A percentile compares a stretch with the other conserved stretches of the same genome.
phyloP scores from a whole-genome alignment of 2,113 vertebrate species.

The Pollachius pollachius region DNA sequence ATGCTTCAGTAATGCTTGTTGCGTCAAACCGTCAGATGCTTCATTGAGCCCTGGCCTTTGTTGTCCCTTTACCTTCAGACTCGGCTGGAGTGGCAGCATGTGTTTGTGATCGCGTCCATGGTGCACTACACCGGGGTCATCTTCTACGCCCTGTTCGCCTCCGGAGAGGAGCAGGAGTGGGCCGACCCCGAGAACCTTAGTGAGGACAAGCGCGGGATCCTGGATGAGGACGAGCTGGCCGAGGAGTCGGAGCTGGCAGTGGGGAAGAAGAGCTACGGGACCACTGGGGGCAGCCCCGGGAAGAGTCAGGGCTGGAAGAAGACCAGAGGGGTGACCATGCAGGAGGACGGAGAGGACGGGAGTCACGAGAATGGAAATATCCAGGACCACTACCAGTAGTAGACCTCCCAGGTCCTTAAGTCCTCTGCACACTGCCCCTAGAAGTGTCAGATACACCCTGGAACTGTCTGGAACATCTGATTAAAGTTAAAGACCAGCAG shows the following conservation, averaged over 20 bases:
- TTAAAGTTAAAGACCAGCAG: constrained; percentile 18
- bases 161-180: constrained; percentile 97
- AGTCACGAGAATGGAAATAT: constrained; percentile 78
- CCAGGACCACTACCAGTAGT: constrained; percentile 77
- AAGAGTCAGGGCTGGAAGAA: constrained; percentile 77
- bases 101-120: constrained; percentile 92
- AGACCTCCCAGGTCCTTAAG: constrained; percentile 6
- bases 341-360: constrained; percentile 75
- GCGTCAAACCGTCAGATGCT: too few relatives aligned
- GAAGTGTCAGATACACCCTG: constrained; percentile 16
- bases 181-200: constrained; percentile 87
- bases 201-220: constrained; percentile 91
- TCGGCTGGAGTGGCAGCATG: constrained; percentile 95
- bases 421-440: constrained; percentile 5
- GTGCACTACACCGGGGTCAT: constrained; percentile 95
- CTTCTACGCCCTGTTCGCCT: constrained; percentile 96
- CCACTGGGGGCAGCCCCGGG: constrained; percentile 74
- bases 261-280: constrained; percentile 83
- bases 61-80: constrained; percentile 73
- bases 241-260: constrained; percentile 86
- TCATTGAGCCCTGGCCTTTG: background rate
- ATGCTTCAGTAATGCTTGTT: too few relatives aligned
- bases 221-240: constrained; percentile 89
- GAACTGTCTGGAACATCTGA: constrained; percentile 6
- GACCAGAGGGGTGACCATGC: constrained; percentile 71